phyloP scores from a whole-genome alignment of 2,797 vertebrate species.

The Paguma larvata region DNA sequence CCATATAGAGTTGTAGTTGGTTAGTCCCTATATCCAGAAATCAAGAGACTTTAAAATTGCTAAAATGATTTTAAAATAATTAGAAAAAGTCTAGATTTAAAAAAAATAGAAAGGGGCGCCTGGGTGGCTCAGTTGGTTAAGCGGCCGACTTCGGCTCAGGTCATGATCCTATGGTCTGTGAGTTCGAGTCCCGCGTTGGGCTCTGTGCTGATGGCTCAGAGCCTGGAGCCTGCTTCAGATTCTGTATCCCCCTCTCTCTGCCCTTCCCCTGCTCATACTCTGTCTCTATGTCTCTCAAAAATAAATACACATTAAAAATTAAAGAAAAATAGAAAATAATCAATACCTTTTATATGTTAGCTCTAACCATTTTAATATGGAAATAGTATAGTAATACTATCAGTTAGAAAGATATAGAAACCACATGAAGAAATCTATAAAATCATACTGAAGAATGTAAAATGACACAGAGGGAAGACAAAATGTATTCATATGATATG shows the following conservation, averaged over 20 bases:
- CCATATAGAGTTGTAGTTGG: neutral
- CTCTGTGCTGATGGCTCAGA: too few relatives aligned
- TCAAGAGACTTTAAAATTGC: neutral
- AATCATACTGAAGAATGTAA: slow-evolving; percentile 25
- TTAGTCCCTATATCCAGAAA: neutral
- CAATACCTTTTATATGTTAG: neutral
- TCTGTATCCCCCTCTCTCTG: too few relatives aligned
- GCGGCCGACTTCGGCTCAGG: too few relatives aligned
- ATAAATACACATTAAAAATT: too few relatives aligned
- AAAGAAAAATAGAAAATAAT: neutral
- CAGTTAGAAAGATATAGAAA: neutral
- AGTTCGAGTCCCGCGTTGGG: too few relatives aligned
- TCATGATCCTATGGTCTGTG: too few relatives aligned
- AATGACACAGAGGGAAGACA: neutral
- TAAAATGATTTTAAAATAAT: slow-evolving; percentile 35
- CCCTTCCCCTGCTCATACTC: too few relatives aligned
- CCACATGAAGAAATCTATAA: neutral
- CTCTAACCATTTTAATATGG: neutral
- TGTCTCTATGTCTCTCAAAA: too few relatives aligned
- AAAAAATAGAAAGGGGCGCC: neutral
- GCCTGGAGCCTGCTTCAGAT: too few relatives aligned
- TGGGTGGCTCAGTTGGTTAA: too few relatives aligned
- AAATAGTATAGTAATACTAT: slow-evolving; percentile 7
- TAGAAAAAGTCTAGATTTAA: neutral
- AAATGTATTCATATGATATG: neutral